Base-by-base conservation (phyloP, 2,888 invertebrate genomes). In the Megastigmus dorsalis region DNA sequence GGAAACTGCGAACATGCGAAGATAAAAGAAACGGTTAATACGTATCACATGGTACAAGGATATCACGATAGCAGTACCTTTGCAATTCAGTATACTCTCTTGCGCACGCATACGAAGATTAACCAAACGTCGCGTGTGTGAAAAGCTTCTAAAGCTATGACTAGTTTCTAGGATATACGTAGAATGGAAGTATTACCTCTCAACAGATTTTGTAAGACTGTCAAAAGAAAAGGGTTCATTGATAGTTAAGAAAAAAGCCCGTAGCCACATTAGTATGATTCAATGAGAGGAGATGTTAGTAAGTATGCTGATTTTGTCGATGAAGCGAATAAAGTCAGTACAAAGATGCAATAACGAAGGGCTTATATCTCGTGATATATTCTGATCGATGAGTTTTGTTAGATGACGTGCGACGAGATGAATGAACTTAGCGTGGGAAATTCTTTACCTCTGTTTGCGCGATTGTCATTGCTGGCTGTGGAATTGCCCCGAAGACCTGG, bases 401-500 rank as follows among this genome's bases (percentile, higher is more conserved):
- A 28, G 45, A 48, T 70, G 65, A 52, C 23, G 66, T 67, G 57
- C 54, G 45, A 9, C 50, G 80, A 81, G 79, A 80, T 82, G 81
- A 80, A 79, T 82, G 80, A 45, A 82, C 77, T 79, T 82, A 1
- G 38, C 43, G 15, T 4, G 0, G 3, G 3, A 3, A 28, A 9
- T 28, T 6, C 80, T 77, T 83, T 83, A 88, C 88, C 88, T 87
- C 87, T 84, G 76, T 88, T 87, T 76, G 86, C 84, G 76, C 88
- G 87, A 77, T 83, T 86, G 73, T 88, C 88, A 79, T 82, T 85
- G 80, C 83, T 85, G 6, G 84, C 81, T 70, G 84, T 79, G 5
- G 85, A 86, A 74, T 82, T 83, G 79, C 82, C 86, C 52, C 88
- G 85, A 36, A 88, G 82, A 67, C 85, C 82, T 48, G 84, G 82